These are phyloP conservation scores for Eilema depressum DNA, from an alignment of 2,888 invertebrate species.

Conservation along the genomic window DNA sequence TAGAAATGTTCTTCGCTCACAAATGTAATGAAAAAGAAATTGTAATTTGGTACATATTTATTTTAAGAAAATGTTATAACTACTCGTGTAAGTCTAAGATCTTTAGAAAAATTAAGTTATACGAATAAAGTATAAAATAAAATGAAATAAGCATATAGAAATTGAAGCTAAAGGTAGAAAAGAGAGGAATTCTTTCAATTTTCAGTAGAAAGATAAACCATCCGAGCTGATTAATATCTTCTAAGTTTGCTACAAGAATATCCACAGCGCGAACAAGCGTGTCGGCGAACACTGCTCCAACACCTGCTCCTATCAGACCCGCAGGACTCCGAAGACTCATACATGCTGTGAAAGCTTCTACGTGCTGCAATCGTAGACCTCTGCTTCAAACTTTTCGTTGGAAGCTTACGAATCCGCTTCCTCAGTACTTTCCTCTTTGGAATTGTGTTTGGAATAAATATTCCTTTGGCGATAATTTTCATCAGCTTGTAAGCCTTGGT, in stretches of 20 bases:
- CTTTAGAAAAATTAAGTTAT: background rate
- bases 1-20: background rate
- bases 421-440: slow-evolving; percentile 17
- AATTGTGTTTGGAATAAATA: slow-evolving; percentile 7
- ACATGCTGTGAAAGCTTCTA: slow-evolving; percentile 8
- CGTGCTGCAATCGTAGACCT: background rate
- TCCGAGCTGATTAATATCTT: slow-evolving; percentile 14
- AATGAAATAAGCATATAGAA: background rate
- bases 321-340: background rate
- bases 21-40: background rate
- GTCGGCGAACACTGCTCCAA: background rate
- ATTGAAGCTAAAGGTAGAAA: background rate
- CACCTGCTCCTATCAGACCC: background rate
- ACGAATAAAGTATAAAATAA: background rate
- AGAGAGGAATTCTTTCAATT: background rate
- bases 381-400: background rate
- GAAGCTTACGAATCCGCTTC: background rate
- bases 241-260: slow-evolving; percentile 21
- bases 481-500: slow-evolving; percentile 52
- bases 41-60: background rate
- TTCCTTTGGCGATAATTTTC: slow-evolving; percentile 45
- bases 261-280: slow-evolving; percentile 34
- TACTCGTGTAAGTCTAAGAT: background rate
- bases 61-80: background rate
- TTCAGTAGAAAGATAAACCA: background rate